These are phyloP conservation scores for Heterodera filipjevi DNA, from an alignment of 2,888 invertebrate genomes.

Conservation along the genomic window DNA sequence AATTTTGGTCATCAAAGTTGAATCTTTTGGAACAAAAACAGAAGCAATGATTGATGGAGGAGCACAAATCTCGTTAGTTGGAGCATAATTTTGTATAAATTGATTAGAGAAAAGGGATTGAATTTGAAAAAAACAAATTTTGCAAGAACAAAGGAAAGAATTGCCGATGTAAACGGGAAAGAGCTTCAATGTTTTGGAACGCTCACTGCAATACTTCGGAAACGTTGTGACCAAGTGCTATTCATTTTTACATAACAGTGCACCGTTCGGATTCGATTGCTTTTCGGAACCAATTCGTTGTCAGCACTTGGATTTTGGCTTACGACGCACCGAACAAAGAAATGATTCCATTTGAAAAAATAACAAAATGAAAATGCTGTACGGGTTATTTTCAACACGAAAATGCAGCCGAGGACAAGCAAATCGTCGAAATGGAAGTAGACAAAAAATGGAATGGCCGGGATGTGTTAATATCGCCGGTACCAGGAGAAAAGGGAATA, in stretches of 20 bases:
- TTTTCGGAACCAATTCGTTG: constrained; percentile 11
- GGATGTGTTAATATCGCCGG: neutral
- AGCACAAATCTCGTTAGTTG: neutral
- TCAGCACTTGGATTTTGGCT: neutral
- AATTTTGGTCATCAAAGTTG: neutral
- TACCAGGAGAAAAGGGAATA: neutral
- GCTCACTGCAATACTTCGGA: neutral
- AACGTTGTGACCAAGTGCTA: neutral
- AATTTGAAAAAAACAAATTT: neutral
- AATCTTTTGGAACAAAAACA: neutral
- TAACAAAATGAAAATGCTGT: neutral
- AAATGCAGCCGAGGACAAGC: neutral
- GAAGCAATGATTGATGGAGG: constrained; percentile 7
- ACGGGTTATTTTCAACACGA: constrained; percentile 9
- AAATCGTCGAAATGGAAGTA: neutral
- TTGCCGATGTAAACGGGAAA: constrained; percentile 22
- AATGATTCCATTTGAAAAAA: neutral
- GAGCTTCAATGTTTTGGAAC: constrained; percentile 7
- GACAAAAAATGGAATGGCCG: constrained; percentile 11
- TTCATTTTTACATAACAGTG: constrained; percentile 15
- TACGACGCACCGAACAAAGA: neutral
- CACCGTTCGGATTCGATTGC: constrained; percentile 14
- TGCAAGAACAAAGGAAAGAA: neutral
- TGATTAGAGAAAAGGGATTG: constrained; percentile 4
- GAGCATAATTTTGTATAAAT: neutral